Evolutionary conservation across 2,113 vertebrate genomes (phyloP), one percentile per base, ranked within the genome.

Genomic region (Pachyramphus minor): DNA sequence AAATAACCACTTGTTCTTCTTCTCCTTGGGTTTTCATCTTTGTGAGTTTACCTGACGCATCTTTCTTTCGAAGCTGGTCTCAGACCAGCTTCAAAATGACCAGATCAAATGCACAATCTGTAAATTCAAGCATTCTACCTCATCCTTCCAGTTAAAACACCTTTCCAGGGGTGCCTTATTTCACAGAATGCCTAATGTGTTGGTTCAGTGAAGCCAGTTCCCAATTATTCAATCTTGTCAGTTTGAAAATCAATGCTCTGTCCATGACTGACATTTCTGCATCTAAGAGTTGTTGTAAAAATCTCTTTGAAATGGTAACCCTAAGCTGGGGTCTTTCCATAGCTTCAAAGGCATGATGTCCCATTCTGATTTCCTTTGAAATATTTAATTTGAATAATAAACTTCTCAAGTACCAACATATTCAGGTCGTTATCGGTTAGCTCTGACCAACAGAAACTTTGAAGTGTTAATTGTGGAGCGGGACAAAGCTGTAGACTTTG

Each of bases 311-410:
- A 97, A 96, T 94, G 24, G 45, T 37, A 88, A 74, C 56, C 50
- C 56, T 84, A 41, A 56, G 10, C 12, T 80, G 42, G 35, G 33
- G 47, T 88, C 82, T 90, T 91, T 82, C 58, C 39, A 75, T 27
- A 67, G 41, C 69, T 94, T 95, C 84, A 95, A 95, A 96, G 90
- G 20, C 71, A 30, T 77, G 73, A 72, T 50, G 25, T 41, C 71
- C 49, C 76, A 81, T 33, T 69, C 47, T 8, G 12, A 96, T 92
- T 90, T 85, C 79, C 72, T 91, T 88, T 95, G 89, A 95, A 93
- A 95, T 95, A 93, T 64, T 60, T 75, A 33, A 93, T 96, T 95
- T 95, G 89, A 97, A 96, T 96, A 66, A 64, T 95, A 90, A 91
- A 95, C 67, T 94, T 76, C 20, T 30, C 35, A 76, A 94, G 60